A percentile compares a stretch with the other conserved stretches of the same genome.
Conservation (phyloP, 2,797 vertebrate species). For the Poecilia wingei region DNA sequence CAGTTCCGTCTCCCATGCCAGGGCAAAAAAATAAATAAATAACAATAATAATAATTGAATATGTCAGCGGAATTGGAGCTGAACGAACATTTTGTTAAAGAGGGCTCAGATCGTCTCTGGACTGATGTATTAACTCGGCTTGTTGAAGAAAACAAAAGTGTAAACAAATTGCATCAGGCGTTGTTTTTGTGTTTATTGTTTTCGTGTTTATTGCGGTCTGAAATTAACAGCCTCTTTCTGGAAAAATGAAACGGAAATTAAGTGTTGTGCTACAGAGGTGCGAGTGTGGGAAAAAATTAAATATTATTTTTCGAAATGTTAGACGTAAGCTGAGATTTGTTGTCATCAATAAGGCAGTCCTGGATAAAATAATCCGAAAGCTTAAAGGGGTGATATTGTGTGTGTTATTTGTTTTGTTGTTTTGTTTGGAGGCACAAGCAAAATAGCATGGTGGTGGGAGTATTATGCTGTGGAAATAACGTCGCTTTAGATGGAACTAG, state of each 20-base stretch:
- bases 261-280: neutral
- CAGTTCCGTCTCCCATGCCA: conserved; percentile 68
- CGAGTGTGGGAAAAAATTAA: neutral
- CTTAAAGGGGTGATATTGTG: neutral
- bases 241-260: neutral
- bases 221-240: conserved; percentile 34
- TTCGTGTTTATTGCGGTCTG: neutral
- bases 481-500: neutral
- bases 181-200: conserved; percentile 2
- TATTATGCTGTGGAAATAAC: neutral
- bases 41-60: conserved; percentile 59
- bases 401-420: too few species aligned
- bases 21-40: conserved; percentile 24
- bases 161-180: conserved; percentile 50
- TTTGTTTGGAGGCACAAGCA: neutral
- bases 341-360: neutral
- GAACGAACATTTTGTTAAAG: conserved; percentile 63
- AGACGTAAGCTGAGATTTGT: neutral
- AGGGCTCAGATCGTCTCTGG: conserved; percentile 58
- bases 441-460: neutral
- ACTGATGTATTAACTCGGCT: conserved; percentile 45
- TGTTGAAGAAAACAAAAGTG: conserved; percentile 33
- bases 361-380: neutral
- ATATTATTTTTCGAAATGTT: neutral
- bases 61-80: conserved; percentile 61